These are phyloP conservation scores for Drosophila borealis DNA, from an alignment of 2,888 invertebrate species.

Conservation along the genomic window DNA sequence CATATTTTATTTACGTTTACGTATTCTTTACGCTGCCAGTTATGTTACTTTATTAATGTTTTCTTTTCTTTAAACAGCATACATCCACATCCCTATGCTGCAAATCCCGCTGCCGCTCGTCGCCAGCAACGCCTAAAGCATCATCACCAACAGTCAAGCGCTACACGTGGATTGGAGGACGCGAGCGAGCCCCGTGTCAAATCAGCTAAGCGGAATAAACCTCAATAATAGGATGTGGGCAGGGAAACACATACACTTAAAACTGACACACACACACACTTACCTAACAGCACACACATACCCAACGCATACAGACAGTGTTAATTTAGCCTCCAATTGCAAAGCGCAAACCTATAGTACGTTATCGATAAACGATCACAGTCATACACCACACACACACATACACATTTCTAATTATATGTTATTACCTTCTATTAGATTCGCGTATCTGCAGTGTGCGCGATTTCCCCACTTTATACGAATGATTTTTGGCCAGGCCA, in stretches of 20 bases:
- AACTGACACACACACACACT: neutral
- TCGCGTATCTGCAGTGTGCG: neutral
- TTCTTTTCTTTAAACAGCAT: conserved; percentile 70
- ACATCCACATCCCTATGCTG: conserved; percentile 85
- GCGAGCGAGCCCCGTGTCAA: conserved; percentile 37
- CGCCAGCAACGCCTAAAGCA: conserved; percentile 83
- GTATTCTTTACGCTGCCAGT: neutral
- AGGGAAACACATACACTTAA: neutral
- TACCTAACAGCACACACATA: conserved; percentile 8
- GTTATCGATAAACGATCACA: conserved; percentile 16
- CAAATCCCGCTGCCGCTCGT: conserved; percentile 73
- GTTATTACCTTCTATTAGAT: conserved; percentile 4
- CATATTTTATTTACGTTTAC: conserved; percentile 28
- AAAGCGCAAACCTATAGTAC: conserved; percentile 15
- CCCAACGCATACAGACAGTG: conserved; percentile 8
- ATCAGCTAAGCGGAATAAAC: conserved; percentile 56
- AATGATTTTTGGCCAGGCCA: conserved; percentile 22
- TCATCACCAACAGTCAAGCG: conserved; percentile 55
- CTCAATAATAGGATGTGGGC: conserved; percentile 48
- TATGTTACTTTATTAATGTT: conserved; percentile 16
- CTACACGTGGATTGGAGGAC: conserved; percentile 34
- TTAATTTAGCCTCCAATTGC: conserved; percentile 30
- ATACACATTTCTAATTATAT: neutral
- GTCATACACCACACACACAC: neutral
- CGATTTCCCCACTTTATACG: conserved; percentile 3